These are phyloP conservation scores for Stegana nigrithorax DNA, from an alignment of 2,888 invertebrate species.

Conservation along the genomic window DNA sequence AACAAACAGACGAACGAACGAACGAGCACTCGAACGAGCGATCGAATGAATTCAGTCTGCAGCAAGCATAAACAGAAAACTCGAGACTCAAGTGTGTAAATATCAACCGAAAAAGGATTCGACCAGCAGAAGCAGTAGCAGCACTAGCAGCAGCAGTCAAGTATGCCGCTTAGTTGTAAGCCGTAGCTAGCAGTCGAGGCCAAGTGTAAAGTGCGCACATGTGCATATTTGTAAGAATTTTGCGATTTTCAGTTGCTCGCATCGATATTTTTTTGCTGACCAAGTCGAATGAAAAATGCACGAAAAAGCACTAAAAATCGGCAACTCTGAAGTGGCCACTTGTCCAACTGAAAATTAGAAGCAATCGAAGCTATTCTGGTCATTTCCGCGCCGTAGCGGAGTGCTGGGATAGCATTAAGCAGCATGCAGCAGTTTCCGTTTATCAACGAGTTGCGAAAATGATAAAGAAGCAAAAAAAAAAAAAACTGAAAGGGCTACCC, in stretches of 20 bases:
- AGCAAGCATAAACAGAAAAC: background rate
- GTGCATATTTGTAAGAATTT: background rate
- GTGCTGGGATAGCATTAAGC: background rate
- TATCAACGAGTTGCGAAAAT: slow-evolving; percentile 63
- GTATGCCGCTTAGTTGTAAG: background rate
- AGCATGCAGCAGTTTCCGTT: slow-evolving; percentile 47
- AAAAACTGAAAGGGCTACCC: slow-evolving; percentile 57
- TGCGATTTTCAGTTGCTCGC: background rate
- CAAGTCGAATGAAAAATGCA: background rate
- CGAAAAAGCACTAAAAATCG: background rate
- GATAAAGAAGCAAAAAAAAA: slow-evolving; percentile 37
- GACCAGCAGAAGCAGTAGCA: background rate
- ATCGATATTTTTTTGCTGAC: background rate
- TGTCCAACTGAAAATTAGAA: slow-evolving; percentile 48
- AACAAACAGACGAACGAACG: slow-evolving; percentile 1
- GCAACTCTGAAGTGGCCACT: background rate
- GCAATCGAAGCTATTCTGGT: slow-evolving; percentile 53
- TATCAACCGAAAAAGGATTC: background rate
- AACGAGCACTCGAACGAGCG: background rate
- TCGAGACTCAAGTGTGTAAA: background rate
- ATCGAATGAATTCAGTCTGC: background rate
- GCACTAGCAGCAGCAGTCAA: background rate
- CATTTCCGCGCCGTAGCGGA: slow-evolving; percentile 43
- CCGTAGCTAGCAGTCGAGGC: background rate
- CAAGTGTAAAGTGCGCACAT: slow-evolving; percentile 8